Base-by-base conservation (phyloP, 2,888 invertebrate genomes). In the Emmelina monodactyla region DNA sequence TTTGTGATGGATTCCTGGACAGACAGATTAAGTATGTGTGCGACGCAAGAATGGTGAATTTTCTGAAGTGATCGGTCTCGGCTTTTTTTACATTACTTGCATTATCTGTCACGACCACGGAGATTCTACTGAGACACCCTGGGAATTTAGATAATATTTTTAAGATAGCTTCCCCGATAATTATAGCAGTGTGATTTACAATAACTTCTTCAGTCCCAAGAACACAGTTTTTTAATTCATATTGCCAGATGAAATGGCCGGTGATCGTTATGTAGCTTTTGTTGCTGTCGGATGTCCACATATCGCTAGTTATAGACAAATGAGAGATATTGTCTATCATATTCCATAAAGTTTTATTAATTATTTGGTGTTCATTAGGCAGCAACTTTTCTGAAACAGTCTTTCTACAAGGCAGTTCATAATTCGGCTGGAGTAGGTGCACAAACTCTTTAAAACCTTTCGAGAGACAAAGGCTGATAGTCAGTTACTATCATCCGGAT, bases 261-360 rank as follows among this genome's bases (percentile, higher is more conserved):
- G 14, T 30, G 6, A 30, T 30, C 6, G 30, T 30, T 6, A 30
- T 30, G 13, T 30, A 30, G 10, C 9, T 4, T 30, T 30, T 30
- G 30, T 30, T 4, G 9, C 30, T 30, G 2, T 30, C 14, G 3
- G 14, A 12, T 10, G 30, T 30, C 12, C 14, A 30, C 30, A 30
- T 4, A 14, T 30, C 30, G 13, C 12, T 30, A 12, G 30, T 30
- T 12, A 30, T 30, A 10, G 30, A 30, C 30, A 30, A 30, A 30
- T 30, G 13, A 11, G 30, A 7, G 10, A 30, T 9, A 30, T 3
- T 13, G 10, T 13, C 9, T 14, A 30, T 30, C 30, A 13, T 30
- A 10, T 30, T 14, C 11, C 11, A 4, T 14, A 14, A 13, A 4
- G 11, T 30, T 30, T 14, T 30, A 9, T 19, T 5, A 19, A 19